Evolutionary conservation across 2,113 vertebrate species (phyloP).

Genomic region (Oreocharis arfaki): DNA sequence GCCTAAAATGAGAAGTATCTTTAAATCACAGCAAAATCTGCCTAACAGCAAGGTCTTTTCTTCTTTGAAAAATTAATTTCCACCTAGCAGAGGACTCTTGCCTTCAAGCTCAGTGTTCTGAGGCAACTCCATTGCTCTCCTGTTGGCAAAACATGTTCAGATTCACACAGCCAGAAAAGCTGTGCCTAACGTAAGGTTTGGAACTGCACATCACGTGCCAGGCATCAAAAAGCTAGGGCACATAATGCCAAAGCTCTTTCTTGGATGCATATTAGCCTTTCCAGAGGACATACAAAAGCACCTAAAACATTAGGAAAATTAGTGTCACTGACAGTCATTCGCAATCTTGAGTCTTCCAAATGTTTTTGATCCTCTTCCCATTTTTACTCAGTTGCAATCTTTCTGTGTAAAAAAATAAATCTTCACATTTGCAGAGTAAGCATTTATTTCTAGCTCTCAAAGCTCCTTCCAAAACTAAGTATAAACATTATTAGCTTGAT

Average conservation of each 20-base stretch:
- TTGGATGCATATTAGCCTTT: neutral
- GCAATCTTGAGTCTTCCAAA: neutral
- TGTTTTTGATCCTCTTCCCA: neutral
- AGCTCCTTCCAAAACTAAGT: slow-evolving; percentile 23
- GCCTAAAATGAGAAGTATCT: neutral
- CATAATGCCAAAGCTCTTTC: neutral
- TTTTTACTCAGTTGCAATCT: slow-evolving; percentile 7
- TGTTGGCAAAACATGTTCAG: neutral
- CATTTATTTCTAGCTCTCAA: slow-evolving; percentile 5
- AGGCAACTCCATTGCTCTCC: neutral
- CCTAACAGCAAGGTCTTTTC: neutral
- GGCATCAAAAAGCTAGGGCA: neutral
- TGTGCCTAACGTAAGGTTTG: neutral
- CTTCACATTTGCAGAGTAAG: slow-evolving; percentile 5
- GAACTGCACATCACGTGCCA: neutral
- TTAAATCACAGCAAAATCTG: neutral
- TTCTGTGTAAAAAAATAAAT: slow-evolving; percentile 16
- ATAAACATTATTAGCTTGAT: slow-evolving; percentile 30
- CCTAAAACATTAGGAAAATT: neutral
- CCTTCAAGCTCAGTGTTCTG: neutral
- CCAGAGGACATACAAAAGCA: neutral
- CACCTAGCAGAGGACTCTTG: neutral
- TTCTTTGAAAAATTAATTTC: slow-evolving; percentile 11
- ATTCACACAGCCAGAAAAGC: neutral
- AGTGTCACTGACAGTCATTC: neutral